phyloP scores from a whole-genome alignment of 2,888 invertebrate species.

The Deroplatys truncata region DNA sequence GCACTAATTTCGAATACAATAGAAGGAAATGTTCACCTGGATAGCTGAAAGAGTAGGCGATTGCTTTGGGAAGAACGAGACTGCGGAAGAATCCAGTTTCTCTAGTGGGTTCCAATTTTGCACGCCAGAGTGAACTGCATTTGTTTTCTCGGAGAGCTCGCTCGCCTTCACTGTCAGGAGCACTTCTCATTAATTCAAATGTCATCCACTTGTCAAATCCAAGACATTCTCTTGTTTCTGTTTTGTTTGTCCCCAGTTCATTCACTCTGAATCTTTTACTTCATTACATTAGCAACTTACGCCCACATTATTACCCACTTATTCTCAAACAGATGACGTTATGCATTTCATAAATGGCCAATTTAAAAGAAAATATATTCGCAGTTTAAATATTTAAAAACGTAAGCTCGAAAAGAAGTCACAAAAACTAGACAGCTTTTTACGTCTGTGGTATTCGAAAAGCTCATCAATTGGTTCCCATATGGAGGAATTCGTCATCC shows the following conservation, averaged over 20 bases:
- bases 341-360: neutral
- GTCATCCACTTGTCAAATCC: neutral
- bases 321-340: neutral
- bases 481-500: too few relatives aligned
- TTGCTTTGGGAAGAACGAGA: neutral
- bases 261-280: neutral
- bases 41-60: neutral
- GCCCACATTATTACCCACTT: neutral
- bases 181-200: neutral
- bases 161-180: neutral
- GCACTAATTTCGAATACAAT: neutral
- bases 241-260: neutral
- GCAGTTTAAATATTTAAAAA: too few relatives aligned
- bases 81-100: neutral
- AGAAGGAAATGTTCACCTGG: neutral
- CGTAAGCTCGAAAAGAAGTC: too few relatives aligned
- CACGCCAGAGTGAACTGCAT: neutral
- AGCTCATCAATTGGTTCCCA: too few relatives aligned
- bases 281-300: neutral
- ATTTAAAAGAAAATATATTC: neutral
- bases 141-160: neutral
- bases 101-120: neutral
- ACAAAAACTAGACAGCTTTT: too few relatives aligned
- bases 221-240: neutral
- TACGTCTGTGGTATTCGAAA: too few relatives aligned